Evolutionary conservation across 2,888 invertebrate genomes (phyloP).

Genomic region (Toxonevra muliebris): DNA sequence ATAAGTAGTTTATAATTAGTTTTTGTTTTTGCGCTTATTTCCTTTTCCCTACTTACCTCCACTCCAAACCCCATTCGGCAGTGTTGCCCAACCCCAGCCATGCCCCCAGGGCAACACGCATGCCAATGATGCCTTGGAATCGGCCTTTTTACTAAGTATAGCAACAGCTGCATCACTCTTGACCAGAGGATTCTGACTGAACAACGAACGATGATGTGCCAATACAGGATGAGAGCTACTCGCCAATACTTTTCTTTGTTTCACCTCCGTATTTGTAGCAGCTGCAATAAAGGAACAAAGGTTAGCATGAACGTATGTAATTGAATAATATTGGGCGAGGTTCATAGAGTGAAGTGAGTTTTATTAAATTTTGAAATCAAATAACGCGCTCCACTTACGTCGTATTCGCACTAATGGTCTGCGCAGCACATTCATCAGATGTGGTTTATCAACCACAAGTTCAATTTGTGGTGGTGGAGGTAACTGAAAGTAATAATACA

Average conservation of each 20-base stretch:
- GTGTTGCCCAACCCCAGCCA: slow-evolving; percentile 79
- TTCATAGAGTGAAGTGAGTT: not conserved
- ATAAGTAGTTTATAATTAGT: not conserved
- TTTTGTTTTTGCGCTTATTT: no score
- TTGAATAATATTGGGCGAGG: not conserved
- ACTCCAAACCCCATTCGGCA: slow-evolving; percentile 74
- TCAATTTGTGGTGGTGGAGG: slow-evolving; percentile 80
- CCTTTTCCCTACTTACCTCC: slow-evolving; percentile 67
- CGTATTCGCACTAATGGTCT: slow-evolving; percentile 72
- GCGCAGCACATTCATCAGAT: slow-evolving; percentile 72
- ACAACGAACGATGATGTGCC: slow-evolving; percentile 50
- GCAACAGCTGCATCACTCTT: slow-evolving; percentile 65
- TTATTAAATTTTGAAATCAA: not conserved
- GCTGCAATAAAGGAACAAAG: slow-evolving; percentile 52
- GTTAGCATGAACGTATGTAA: not conserved
- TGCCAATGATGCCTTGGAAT: slow-evolving; percentile 62
- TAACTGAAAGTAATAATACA: slow-evolving; percentile 65
- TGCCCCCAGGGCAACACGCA: slow-evolving; percentile 72
- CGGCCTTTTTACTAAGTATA: slow-evolving; percentile 64
- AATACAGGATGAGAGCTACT: slow-evolving; percentile 48
- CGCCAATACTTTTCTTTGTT: slow-evolving; percentile 56
- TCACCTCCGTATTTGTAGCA: slow-evolving; percentile 68
- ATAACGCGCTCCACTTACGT: slow-evolving; percentile 66
- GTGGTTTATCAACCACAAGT: slow-evolving; percentile 76
- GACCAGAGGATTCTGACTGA: slow-evolving; percentile 59